Percentiles rank a stretch among this genome's conserved stretches.
Evolutionary conservation across 2,888 invertebrate genomes (phyloP).

Genomic region (Diplolepis rosae): DNA sequence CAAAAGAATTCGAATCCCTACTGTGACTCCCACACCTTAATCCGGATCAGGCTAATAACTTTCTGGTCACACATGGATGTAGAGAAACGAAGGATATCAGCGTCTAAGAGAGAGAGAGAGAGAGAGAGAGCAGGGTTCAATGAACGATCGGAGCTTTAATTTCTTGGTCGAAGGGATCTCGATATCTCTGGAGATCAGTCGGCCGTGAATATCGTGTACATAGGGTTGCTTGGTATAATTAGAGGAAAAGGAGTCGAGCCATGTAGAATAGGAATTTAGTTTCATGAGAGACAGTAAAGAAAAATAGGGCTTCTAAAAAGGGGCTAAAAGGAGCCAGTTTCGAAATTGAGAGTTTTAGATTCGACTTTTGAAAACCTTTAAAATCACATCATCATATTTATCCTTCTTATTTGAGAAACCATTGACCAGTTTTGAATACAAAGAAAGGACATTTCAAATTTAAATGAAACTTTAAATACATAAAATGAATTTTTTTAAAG

Average conservation of each 20-base stretch:
- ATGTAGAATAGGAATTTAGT: conserved; percentile 1
- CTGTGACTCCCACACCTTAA: conserved; percentile 29
- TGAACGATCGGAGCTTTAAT: conserved; percentile 32
- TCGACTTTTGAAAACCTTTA: no score
- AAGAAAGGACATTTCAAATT: no score
- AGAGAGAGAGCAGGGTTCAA: not conserved
- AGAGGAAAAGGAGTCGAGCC: conserved; percentile 30
- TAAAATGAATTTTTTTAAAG: no score
- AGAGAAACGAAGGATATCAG: conserved; percentile 15
- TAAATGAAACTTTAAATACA: no score
- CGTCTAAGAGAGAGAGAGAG: not conserved
- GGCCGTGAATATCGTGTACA: conserved; percentile 40
- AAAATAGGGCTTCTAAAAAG: not conserved
- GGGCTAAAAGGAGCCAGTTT: not conserved
- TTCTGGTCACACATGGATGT: conserved; percentile 3
- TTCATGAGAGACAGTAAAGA: conserved; percentile 30
- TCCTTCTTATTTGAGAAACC: no score
- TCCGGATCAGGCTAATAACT: conserved; percentile 31
- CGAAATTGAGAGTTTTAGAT: not conserved
- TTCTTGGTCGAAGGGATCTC: conserved; percentile 38
- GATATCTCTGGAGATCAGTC: conserved; percentile 39
- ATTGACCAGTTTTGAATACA: no score
- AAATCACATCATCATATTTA: no score
- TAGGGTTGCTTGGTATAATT: conserved; percentile 44
- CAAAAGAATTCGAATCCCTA: conserved; percentile 12